Conservation (phyloP, 2,888 invertebrate species). For the Drosophila paranaensis region DNA sequence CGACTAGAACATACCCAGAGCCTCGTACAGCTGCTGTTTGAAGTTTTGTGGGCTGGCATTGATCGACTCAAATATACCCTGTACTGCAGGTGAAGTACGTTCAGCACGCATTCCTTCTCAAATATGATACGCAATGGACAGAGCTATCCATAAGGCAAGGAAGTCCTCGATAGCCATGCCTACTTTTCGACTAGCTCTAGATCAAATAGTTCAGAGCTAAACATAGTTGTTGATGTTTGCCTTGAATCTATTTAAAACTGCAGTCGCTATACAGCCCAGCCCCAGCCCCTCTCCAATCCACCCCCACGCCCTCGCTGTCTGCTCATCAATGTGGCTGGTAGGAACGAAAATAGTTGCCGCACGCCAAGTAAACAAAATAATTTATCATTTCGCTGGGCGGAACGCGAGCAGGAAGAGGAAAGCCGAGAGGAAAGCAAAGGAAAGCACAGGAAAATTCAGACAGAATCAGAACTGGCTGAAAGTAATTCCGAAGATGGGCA, state of each 20-base stretch:
- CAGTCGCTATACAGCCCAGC: not conserved
- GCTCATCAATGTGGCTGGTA: conserved; percentile 36
- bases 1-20: no score
- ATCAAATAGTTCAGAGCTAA: not conserved
- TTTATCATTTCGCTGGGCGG: conserved; percentile 59
- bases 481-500: conserved; percentile 30
- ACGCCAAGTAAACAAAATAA: conserved; percentile 70
- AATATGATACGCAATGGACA: no score
- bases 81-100: no score
- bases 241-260: not conserved
- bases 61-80: not conserved
- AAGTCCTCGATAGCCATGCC: not conserved
- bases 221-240: not conserved
- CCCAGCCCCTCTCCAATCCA: not conserved
- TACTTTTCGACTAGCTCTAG: not conserved
- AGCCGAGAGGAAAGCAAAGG: not conserved
- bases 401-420: conserved; percentile 3
- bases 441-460: not conserved
- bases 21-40: no score
- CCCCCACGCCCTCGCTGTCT: not conserved
- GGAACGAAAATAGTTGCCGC: conserved; percentile 37
- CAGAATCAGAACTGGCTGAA: conserved; percentile 31
- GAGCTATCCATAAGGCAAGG: no score
- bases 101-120: not conserved
- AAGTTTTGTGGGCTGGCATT: not conserved